Conservation (phyloP, 2,113 vertebrate genomes). For the Nothobranchius furzeri region DNA sequence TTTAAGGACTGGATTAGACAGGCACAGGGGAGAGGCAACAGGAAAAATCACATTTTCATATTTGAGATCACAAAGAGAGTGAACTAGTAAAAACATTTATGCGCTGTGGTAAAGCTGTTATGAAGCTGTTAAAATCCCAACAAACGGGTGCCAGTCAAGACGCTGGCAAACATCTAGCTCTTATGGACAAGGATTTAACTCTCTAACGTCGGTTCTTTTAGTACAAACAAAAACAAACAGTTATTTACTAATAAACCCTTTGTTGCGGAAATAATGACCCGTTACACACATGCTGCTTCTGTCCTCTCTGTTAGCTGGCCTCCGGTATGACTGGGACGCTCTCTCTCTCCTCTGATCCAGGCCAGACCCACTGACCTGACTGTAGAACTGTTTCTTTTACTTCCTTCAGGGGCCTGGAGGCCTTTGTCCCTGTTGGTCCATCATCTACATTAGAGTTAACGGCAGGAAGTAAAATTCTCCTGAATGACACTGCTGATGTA, state of each 20-base stretch:
- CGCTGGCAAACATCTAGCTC: not conserved
- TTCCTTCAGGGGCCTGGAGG: constrained; percentile 29
- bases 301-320: constrained; percentile 27
- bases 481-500: too few species aligned
- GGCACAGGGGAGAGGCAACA: not conserved
- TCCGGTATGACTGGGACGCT: constrained; percentile 27
- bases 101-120: constrained; percentile 32
- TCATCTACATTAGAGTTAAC: constrained; percentile 9
- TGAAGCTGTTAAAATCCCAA: constrained; percentile 42
- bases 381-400: constrained; percentile 31
- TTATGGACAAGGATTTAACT: not conserved
- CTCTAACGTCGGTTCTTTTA: too few species aligned
- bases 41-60: constrained; percentile 40
- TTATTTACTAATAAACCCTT: not conserved
- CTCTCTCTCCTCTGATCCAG: constrained; percentile 33
- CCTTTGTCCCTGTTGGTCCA: constrained; percentile 16
- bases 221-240: not conserved
- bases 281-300: constrained; percentile 10
- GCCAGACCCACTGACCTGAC: constrained; percentile 41
- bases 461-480: too few species aligned
- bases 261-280: constrained; percentile 16
- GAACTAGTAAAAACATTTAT: constrained; percentile 68
- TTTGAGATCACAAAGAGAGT: constrained; percentile 49
- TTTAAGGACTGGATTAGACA: constrained; percentile 14
- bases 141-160: constrained; percentile 58